Evolutionary conservation across 2,888 invertebrate species (phyloP).

Genomic region (Ariolimax columbianus): DNA sequence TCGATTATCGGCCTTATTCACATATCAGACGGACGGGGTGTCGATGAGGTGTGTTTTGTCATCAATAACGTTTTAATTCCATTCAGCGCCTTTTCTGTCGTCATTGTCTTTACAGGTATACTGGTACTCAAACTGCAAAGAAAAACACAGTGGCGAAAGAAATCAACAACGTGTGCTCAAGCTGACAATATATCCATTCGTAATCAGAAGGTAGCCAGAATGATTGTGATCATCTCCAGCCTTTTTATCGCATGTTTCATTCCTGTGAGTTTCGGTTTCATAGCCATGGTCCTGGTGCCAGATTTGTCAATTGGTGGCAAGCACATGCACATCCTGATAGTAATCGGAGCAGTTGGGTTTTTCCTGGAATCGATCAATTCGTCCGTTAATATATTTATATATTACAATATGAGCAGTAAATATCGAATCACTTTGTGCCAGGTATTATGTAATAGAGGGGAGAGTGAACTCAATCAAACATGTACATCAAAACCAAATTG

Average conservation of each 20-base stretch:
- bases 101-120: background rate
- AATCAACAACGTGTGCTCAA: background rate
- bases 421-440: background rate
- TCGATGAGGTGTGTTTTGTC: background rate
- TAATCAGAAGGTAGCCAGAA: background rate
- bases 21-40: background rate
- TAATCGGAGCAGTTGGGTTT: background rate
- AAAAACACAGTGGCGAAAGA: background rate
- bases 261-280: background rate
- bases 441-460: background rate
- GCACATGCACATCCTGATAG: background rate
- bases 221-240: background rate
- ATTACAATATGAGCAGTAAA: constrained; percentile 26
- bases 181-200: background rate
- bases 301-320: background rate
- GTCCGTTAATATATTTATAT: constrained; percentile 15
- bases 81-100: background rate
- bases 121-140: background rate
- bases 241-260: background rate
- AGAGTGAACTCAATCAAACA: no score
- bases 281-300: background rate
- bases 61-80: background rate
- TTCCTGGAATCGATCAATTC: constrained; percentile 16
- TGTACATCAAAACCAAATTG: no score
- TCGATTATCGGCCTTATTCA: background rate